Base-by-base conservation (phyloP, 23 tunicate genomes). In the Halocynthia aurantium region DNA sequence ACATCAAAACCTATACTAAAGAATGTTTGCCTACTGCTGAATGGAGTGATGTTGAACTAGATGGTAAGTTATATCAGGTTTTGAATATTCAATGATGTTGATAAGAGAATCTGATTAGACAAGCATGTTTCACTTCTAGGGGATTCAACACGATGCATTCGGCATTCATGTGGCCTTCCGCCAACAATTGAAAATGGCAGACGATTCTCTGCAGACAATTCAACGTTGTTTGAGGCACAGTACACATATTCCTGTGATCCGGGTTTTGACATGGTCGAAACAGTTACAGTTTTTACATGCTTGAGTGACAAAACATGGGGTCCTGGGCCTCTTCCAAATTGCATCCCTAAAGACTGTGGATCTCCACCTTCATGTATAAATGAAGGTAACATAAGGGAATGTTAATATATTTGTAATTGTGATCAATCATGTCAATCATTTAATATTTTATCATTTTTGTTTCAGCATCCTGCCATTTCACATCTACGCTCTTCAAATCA, bases 311-410 rank as follows among this genome's bases (percentile, higher is more conserved):
- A 73, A 70, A 55, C 66, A 9, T 89, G 96, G 96, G 88, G 85
- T 6, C 96, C 96, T 0, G 52, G 49, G n/a, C 83, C 85, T 52
- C 52, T 72, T 6, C 96, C 98, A 64, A 52, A 22, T 20, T 92
- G 98, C 52, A 56, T 52, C 22, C 79, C 85, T 8, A 86, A 86
- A 79, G 84, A 86, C 54, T 92, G 98, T 70, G 98, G 88, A 5
- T 62, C 19, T 53, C 80, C 81, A 52, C 53, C 80, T 5, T 21
- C 21, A 19, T 92, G 98, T 53, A 85, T 90, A 12, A 11, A 22
- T 58, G 75, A 86, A 15, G 91, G 98, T 92, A 73, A 55, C 62
- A 49, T 40, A 77, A 20, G 40, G 15, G 12, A 40, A 8, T 70
- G 75, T n/a, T n/a, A n/a, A n/a, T n/a, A n/a, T n/a, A n/a, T 31